phyloP scores from a whole-genome alignment of 1,140 invertebrate species.

The Drosophila seguyi region DNA sequence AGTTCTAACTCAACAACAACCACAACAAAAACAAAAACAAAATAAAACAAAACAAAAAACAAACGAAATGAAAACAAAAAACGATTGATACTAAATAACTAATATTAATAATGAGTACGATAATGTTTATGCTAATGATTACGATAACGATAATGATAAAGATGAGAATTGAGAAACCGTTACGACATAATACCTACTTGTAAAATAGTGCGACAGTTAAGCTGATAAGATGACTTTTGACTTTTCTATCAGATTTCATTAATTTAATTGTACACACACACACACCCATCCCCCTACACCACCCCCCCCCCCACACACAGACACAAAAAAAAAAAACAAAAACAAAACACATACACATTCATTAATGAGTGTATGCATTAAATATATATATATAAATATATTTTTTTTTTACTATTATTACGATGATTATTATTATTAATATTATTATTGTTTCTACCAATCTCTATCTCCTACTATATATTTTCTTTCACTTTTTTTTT shows the following conservation, averaged over 20 bases:
- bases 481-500: conserved; percentile 37
- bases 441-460: conserved; percentile 60
- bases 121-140: conserved; percentile 55
- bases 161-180: conserved; percentile 44
- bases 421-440: conserved; percentile 66
- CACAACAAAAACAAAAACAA: conserved; percentile 26
- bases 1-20: conserved; percentile 65
- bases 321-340: neutral
- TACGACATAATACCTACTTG: conserved; percentile 65
- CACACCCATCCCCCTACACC: neutral
- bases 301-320: neutral
- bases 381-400: conserved; percentile 52
- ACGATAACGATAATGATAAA: conserved; percentile 56
- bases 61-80: conserved; percentile 33
- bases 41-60: conserved; percentile 7
- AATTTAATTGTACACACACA: conserved; percentile 41
- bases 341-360: conserved; percentile 18
- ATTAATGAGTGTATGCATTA: conserved; percentile 34
- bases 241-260: conserved; percentile 57
- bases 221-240: conserved; percentile 47
- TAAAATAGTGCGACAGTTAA: conserved; percentile 66
- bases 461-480: conserved; percentile 45
- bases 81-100: conserved; percentile 47
- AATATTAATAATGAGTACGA: conserved; percentile 56
- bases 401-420: conserved; percentile 67